A percentile compares a stretch with the other conserved stretches of the same genome.
phyloP scores from a whole-genome alignment of 1,140 invertebrate species.

The Megalonaias nervosa region DNA sequence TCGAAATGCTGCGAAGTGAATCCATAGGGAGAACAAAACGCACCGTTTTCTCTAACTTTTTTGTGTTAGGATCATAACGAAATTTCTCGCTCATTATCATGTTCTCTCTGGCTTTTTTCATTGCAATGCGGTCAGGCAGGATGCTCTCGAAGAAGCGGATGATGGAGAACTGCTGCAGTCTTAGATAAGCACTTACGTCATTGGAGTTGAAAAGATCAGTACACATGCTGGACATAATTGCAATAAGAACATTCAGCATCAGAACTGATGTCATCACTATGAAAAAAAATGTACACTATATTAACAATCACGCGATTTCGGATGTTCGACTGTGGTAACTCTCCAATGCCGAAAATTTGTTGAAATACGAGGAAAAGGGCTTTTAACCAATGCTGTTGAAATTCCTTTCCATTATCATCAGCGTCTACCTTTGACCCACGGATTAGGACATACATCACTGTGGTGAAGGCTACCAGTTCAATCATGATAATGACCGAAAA shows the following conservation, averaged over 20 bases:
- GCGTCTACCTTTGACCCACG: background rate
- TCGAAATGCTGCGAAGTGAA: no score
- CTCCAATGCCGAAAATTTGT: slow-evolving; percentile 54
- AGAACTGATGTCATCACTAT: slow-evolving; percentile 50
- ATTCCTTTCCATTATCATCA: background rate
- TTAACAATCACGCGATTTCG: slow-evolving; percentile 44
- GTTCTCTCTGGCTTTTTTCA: no score
- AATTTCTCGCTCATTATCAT: no score
- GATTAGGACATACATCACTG: slow-evolving; percentile 44
- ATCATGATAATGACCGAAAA: slow-evolving; percentile 44
- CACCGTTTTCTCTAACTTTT: no score
- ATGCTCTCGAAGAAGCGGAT: no score
- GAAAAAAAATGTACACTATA: slow-evolving; percentile 44
- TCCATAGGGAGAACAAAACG: no score
- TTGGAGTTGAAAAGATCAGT: slow-evolving; percentile 23
- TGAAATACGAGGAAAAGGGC: slow-evolving; percentile 40
- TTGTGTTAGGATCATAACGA: no score
- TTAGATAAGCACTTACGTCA: no score
- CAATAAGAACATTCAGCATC: slow-evolving; percentile 57
- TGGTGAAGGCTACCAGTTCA: slow-evolving; percentile 49
- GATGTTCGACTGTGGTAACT: slow-evolving; percentile 42
- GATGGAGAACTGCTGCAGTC: no score
- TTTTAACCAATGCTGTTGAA: no score
- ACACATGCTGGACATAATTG: slow-evolving; percentile 61
- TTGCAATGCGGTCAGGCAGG: no score